Base-by-base conservation (phyloP, 2,797 vertebrate genomes). In the Hafferia zeledoni region DNA sequence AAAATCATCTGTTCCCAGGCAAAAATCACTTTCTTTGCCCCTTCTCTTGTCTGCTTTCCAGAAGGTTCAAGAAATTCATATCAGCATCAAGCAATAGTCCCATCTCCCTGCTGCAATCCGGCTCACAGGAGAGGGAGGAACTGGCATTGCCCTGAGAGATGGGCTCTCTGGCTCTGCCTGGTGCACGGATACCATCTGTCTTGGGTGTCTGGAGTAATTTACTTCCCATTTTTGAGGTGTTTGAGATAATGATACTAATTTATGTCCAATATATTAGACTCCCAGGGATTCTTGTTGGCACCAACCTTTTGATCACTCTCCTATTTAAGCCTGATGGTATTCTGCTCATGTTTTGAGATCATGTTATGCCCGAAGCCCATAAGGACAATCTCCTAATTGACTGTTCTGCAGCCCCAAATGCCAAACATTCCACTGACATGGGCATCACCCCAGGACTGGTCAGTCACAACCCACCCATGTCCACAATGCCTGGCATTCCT, bases 221-320 rank as follows among this genome's bases (percentile, higher is more conserved):
- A 87, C 46, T 93, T 93, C 64, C 79, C 81, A 94, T 91, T 96
- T 96, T 91, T 5, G 2, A 94, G 83, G 90, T 81, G 87, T 89
- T 92, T 89, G 82, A 90, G 77, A 47, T 89, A 75, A 86, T 93
- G 53, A 78, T 95, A 37, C 82, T 92, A 94, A 95, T 92, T 96
- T 90, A 92, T 69, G 75, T 92, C 82, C 79, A 65, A 72, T 19
- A 4, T 69, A 88, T 93, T 69, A 88, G 63, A 56, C 70, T 90
- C 83, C 57, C 55, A 93, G 88, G 74, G 95, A 91, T 82, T 82
- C 83, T 82, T 79, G 55, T 76, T 5, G 20, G 50, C 55, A 43
- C 14, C 37, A 20, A 92, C 89, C 80, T 79, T 79, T 57, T 80
- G 72, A 93, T 90, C 91, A n/a, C 57, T 47, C 53, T 78, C 69